These are phyloP conservation scores for Diploscapter pachys DNA, from an alignment of 1,140 invertebrate species.

Conservation along the genomic window DNA sequence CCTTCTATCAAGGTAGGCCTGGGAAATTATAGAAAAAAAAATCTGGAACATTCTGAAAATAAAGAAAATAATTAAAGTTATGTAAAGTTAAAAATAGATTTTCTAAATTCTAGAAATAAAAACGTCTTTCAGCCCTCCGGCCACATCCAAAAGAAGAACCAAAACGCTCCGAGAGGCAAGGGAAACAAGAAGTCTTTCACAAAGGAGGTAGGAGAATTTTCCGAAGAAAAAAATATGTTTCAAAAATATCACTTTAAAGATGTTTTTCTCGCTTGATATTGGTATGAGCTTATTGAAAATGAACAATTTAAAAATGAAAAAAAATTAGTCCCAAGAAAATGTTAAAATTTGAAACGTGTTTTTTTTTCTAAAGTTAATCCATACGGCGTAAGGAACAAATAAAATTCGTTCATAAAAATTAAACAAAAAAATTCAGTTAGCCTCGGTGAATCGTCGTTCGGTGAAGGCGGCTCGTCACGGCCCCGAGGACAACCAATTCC, in stretches of 20 bases:
- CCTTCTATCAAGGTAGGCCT: too few species aligned
- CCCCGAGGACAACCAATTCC: constrained; percentile 48
- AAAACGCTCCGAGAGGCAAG: constrained; percentile 4
- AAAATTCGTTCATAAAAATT: neutral
- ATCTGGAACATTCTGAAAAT: too few species aligned
- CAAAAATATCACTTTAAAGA: too few species aligned
- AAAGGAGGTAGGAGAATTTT: neutral
- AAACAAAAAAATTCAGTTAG: neutral
- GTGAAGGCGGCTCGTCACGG: constrained; percentile 23
- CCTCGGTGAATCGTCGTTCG: neutral
- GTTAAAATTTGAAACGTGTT: constrained; percentile 17
- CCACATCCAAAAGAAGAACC: constrained; percentile 7
- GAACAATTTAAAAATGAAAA: constrained; percentile 7
- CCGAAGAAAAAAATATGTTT: too few species aligned
- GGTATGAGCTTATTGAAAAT: too few species aligned
- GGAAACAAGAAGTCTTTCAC: neutral
- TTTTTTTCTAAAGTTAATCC: constrained; percentile 11
- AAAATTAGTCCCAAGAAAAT: constrained; percentile 21
- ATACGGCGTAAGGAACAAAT: neutral
- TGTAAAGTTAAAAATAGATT: too few species aligned
- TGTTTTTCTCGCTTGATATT: too few species aligned
- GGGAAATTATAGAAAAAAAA: too few species aligned
- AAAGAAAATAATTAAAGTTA: too few species aligned
- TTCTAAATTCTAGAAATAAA: too few species aligned
- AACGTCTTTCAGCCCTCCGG: neutral